Base-by-base conservation (phyloP, 2,797 vertebrate species). In the Aphelocoma californica region DNA sequence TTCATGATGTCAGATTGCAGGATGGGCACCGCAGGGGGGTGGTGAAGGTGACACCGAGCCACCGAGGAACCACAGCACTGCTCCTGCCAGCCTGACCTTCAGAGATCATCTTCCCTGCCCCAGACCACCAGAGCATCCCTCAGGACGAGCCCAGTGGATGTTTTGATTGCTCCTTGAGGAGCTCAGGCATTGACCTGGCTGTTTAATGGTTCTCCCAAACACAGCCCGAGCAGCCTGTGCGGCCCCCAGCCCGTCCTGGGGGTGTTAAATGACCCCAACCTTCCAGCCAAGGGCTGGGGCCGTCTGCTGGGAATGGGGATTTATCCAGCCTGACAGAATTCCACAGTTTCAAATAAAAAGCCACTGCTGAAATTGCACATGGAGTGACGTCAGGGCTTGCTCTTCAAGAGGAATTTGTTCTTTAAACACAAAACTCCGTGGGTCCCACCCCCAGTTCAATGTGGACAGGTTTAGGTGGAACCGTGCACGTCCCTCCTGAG, bases 1-100 rank as follows among this genome's bases (percentile, higher is more conserved):
- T 93, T 86, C 93, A 75, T 62, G 75, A 88, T 57, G 87, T 92
- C 69, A 95, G 93, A 93, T 7, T 96, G 81, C 87, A 70, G 29
- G 54, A 86, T 50, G 75, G 92, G 40, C 34, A 56, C n/a, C 86
- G 13, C 24, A 14, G 58, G 12, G 40, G 71, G 38, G 73, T 14
- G 91, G 11, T 44, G 66, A 90, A 92, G 82, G 87, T 75, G 95
- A 94, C 89, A 64, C 66, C 1, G 21, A 78, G 84, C 78, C 89
- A 64, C 65, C 1, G 19, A 78, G 84, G 81, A 67, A 3, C 9
- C 71, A 7, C 1, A 0, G 77, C 36, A 13, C 90, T 17, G 6
- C 29, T 40, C 69, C 48, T 64, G 42, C 69, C 89, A 81, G 79
- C 44, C 42, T 84, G 93, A 92, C 95, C 87, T 96, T 92, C 87